A percentile compares a stretch with the other conserved stretches of the same genome.
phyloP scores from a whole-genome alignment of 1,140 invertebrate genomes.

The Ganaspis sp. region DNA sequence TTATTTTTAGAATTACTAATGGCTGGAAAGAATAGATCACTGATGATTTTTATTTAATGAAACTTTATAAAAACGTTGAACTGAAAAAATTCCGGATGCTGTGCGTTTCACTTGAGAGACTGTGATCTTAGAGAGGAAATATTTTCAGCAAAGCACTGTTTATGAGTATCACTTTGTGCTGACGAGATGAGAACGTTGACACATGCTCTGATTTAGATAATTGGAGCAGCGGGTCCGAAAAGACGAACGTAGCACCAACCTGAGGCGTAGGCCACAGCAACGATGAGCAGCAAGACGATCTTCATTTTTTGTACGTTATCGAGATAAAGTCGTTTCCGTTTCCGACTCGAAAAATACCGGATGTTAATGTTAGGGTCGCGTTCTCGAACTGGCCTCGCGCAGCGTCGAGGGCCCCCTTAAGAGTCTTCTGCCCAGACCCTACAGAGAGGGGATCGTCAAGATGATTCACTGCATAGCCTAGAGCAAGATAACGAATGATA shows the following conservation, averaged over 20 bases:
- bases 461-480: slow-evolving; percentile 72
- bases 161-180: background rate
- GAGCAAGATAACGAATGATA: slow-evolving; percentile 62
- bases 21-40: background rate
- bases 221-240: slow-evolving; percentile 5
- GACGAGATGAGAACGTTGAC: background rate
- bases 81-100: too few species aligned
- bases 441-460: slow-evolving; percentile 70
- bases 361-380: slow-evolving; percentile 74
- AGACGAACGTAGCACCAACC: slow-evolving; percentile 59
- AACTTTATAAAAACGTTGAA: too few species aligned
- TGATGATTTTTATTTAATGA: too few species aligned
- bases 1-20: background rate
- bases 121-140: background rate
- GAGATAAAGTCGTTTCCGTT: slow-evolving; percentile 56
- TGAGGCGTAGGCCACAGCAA: slow-evolving; percentile 66
- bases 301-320: slow-evolving; percentile 67
- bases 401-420: slow-evolving; percentile 73
- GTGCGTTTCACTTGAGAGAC: background rate
- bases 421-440: slow-evolving; percentile 68
- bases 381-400: slow-evolving; percentile 74
- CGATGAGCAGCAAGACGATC: slow-evolving; percentile 65
- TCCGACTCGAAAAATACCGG: slow-evolving; percentile 68
- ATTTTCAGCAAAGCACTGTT: background rate
- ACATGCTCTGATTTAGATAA: slow-evolving; percentile 5